These are phyloP conservation scores for Sialia sialis DNA, from an alignment of 2,113 vertebrate species.

Conservation along the genomic window DNA sequence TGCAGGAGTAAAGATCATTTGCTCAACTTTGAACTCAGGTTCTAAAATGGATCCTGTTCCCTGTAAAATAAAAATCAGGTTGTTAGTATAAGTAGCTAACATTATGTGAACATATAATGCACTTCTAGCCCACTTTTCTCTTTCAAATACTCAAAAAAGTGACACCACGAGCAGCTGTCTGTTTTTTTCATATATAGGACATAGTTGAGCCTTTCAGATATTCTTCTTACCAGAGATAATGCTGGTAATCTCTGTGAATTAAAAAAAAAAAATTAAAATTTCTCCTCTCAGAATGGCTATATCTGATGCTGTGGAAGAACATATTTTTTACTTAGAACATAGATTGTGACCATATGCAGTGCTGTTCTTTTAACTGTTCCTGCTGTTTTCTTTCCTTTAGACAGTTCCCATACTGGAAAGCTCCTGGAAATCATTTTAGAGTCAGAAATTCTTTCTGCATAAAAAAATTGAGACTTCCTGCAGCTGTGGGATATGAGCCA, in stretches of 20 bases:
- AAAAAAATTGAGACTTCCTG: conserved; percentile 62
- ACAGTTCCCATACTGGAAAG: conserved; percentile 45
- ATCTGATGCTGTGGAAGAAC: neutral
- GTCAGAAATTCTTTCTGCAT: conserved; percentile 45
- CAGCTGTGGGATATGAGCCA: conserved; percentile 15
- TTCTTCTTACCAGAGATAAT: neutral
- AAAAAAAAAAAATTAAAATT: neutral
- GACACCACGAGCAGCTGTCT: neutral
- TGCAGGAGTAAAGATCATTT: no score
- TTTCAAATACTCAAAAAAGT: neutral
- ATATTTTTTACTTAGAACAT: neutral
- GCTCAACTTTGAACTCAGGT: neutral
- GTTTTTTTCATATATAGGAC: neutral
- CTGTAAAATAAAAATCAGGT: neutral
- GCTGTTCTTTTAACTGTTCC: neutral
- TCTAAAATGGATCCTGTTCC: neutral
- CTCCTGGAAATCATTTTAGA: conserved; percentile 68
- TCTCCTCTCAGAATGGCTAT: neutral
- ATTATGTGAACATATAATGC: neutral
- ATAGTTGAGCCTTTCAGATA: neutral
- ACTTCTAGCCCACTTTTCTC: neutral
- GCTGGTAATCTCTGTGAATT: neutral
- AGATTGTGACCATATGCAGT: neutral
- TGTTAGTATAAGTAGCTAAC: neutral
- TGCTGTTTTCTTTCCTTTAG: conserved; percentile 26